Evolutionary conservation across 92 coral and sea anemone species (phyloP), one percentile per base, ranked within the genome.

Genomic region (Actinostola sp.): DNA sequence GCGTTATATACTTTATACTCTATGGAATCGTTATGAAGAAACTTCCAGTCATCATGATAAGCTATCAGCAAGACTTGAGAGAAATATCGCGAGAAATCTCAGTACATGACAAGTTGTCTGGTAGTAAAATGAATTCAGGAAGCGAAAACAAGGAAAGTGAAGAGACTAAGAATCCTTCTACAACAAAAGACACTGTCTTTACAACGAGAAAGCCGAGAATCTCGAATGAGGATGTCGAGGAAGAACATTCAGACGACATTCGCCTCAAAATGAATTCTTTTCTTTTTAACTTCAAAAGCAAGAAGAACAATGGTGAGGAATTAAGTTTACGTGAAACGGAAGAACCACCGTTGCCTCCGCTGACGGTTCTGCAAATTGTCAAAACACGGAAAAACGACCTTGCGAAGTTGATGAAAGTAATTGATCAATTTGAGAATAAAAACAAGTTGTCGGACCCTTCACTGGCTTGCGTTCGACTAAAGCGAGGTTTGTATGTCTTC

Each of bases 31-130:
- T 84, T 1, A 63, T 84, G 24, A 72, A 28, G 34, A 86, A 89
- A 60, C 72, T 81, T 0, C 92, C 92, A 2, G 70, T 86, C 11
- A 81, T 89, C 10, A 82, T 62, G 52, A 86, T 89, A 5, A 75
- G 79, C 27, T 86, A 82, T 39, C 81, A 89, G 58, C 66, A 79
- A 16, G 72, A 67, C 11, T 36, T n/a, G 9, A 29, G 25, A 21
- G 36, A 20, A 23, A 16, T 53, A 6, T 8, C 1, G 11, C 28
- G 14, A 11, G 30, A n/a, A n/a, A 11, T 36, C 42, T 4, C 42
- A 4, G 11, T 4, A 4, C 42, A 36, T 11, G 11, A 4, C 6
- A 36, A 36, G 42, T 36, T 36, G 11, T 36, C 42, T 36, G 4
- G 6, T 36, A 36, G 42, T 20, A 8, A 53, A 53, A 15, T 2